These are phyloP conservation scores for Ceratothoa steindachneri DNA, from an alignment of 2,888 invertebrate genomes.

Conservation along the genomic window DNA sequence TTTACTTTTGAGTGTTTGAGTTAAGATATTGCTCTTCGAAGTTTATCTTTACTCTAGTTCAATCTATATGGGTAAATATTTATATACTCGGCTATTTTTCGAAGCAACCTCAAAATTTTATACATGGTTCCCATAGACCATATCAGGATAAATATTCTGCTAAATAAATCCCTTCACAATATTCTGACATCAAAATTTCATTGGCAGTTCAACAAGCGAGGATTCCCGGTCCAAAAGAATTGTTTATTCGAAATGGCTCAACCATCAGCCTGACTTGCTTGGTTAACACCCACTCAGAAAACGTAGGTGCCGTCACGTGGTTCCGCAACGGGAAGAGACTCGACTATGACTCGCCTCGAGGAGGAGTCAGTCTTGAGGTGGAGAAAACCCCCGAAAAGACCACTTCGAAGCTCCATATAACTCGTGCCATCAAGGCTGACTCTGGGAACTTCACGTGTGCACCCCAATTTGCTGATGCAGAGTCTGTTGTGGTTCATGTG, in stretches of 20 bases:
- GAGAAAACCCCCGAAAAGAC: slow-evolving; percentile 19
- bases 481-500: slow-evolving; percentile 30
- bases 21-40: too few species aligned
- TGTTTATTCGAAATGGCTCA: slow-evolving; percentile 33
- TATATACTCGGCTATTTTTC: too few species aligned
- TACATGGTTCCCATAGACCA: too few species aligned
- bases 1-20: too few species aligned
- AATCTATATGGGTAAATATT: too few species aligned
- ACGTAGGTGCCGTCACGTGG: slow-evolving; percentile 39
- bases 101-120: too few species aligned
- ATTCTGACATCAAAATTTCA: too few species aligned
- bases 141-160: too few species aligned
- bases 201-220: slow-evolving; percentile 39
- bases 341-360: too few species aligned
- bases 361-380: too few species aligned
- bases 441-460: slow-evolving; percentile 34
- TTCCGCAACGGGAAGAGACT: slow-evolving; percentile 23
- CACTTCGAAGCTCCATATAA: slow-evolving; percentile 29
- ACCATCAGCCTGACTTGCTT: slow-evolving; percentile 34
- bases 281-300: slow-evolving; percentile 40
- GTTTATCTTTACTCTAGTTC: too few species aligned
- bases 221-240: slow-evolving; percentile 26
- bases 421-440: slow-evolving; percentile 21
- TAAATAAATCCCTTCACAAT: too few species aligned
- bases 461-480: slow-evolving; percentile 19